These are phyloP conservation scores for Norana najaformis DNA, from an alignment of 2,888 invertebrate species.

Conservation along the genomic window DNA sequence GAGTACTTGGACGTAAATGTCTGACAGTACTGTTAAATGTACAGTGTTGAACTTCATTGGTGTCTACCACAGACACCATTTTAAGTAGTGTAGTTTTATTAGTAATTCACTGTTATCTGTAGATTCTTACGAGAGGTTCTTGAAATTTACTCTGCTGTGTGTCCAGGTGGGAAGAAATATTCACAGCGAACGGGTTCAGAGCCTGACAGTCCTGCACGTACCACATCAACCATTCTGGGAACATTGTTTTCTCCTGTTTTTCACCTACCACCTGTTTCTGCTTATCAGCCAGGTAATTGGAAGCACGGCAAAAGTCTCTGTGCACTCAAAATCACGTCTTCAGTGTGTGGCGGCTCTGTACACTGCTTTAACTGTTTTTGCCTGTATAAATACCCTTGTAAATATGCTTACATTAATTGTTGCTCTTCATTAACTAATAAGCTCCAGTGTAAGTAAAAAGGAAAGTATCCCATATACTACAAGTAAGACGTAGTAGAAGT, in stretches of 20 bases:
- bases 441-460: too few relatives aligned
- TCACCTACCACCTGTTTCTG: background rate
- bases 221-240: constrained; percentile 20
- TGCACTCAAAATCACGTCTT: background rate
- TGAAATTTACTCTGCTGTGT: background rate
- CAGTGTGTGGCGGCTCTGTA: background rate
- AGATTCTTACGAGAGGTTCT: background rate
- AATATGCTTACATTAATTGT: background rate
- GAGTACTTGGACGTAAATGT: too few relatives aligned
- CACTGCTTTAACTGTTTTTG: background rate
- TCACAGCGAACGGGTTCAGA: background rate
- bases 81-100: too few relatives aligned
- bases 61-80: too few relatives aligned
- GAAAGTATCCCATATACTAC: too few relatives aligned
- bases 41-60: too few relatives aligned
- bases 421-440: too few relatives aligned
- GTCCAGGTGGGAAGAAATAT: constrained; percentile 24
- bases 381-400: background rate
- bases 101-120: background rate
- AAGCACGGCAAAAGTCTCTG: background rate
- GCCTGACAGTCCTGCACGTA: constrained; percentile 15
- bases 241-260: constrained; percentile 14
- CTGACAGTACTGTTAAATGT: too few relatives aligned
- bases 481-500: too few relatives aligned
- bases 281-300: constrained; percentile 5